Evolutionary conservation across 1,140 invertebrate species (phyloP).

Genomic region (Drosophila pruinosa): DNA sequence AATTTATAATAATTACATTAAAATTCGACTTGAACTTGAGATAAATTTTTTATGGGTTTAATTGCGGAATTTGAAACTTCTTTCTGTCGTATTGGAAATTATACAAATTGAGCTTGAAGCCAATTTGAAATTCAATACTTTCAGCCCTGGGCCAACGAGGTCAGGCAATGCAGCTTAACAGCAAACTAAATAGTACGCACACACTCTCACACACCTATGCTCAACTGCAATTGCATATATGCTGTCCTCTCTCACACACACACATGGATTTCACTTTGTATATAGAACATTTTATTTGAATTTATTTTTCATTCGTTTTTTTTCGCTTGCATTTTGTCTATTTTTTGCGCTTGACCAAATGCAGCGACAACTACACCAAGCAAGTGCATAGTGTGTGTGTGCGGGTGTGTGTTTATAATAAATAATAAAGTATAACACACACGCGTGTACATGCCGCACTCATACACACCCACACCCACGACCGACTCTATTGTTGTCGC

Average conservation of each 20-base stretch:
- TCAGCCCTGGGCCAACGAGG: constrained; percentile 33
- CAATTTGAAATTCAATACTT: background rate
- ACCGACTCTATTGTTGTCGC: constrained; percentile 22
- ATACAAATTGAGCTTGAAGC: background rate
- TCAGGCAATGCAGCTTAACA: constrained; percentile 36
- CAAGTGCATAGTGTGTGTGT: constrained; percentile 21
- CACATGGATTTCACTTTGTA: constrained; percentile 45
- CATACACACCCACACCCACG: constrained; percentile 32
- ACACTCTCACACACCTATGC: constrained; percentile 14
- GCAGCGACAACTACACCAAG: constrained; percentile 64
- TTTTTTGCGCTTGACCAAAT: constrained; percentile 60
- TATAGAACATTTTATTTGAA: constrained; percentile 77
- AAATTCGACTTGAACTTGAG: too few relatives aligned
- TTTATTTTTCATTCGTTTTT: constrained; percentile 69
- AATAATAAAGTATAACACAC: constrained; percentile 74
- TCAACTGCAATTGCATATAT: constrained; percentile 17
- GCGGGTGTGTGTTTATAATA: constrained; percentile 66
- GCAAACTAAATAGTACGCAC: constrained; percentile 60
- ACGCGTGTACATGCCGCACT: constrained; percentile 32
- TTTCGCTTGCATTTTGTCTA: constrained; percentile 67
- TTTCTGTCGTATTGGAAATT: background rate
- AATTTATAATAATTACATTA: background rate
- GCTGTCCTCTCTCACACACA: background rate
- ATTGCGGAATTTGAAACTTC: background rate
- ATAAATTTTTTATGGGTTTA: background rate